These are phyloP conservation scores for Pangasius krempfi DNA, from an alignment of 2,797 vertebrate species.

Conservation along the genomic window DNA sequence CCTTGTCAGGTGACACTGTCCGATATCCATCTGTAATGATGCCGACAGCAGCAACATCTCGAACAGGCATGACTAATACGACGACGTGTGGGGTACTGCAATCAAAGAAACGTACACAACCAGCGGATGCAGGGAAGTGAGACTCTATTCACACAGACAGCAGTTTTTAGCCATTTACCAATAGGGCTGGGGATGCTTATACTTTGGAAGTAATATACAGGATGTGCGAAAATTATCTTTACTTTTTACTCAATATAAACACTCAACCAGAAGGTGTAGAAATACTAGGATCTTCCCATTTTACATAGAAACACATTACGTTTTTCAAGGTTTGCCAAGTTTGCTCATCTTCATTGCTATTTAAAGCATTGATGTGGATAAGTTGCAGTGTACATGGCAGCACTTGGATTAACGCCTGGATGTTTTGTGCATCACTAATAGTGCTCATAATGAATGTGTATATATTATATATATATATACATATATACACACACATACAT, in stretches of 20 bases:
- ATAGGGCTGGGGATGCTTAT: neutral
- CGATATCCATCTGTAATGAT: constrained; percentile 41
- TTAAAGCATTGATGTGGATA: neutral
- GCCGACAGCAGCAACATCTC: constrained; percentile 49
- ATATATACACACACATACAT: no score
- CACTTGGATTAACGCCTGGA: neutral
- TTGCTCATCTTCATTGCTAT: neutral
- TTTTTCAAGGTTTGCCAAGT: no score
- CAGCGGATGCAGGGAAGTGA: neutral
- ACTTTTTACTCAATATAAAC: neutral
- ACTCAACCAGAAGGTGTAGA: neutral
- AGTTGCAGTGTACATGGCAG: neutral
- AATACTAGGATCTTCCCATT: neutral
- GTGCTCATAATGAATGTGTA: neutral
- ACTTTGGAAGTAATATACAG: neutral
- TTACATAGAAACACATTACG: neutral
- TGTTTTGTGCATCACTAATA: neutral
- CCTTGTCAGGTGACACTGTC: constrained; percentile 42
- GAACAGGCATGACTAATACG: constrained; percentile 45
- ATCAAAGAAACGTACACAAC: constrained; percentile 44
- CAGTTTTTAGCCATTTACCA: neutral
- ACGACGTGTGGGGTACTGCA: constrained; percentile 61
- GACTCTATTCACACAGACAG: neutral
- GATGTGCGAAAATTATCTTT: neutral
- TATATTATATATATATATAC: no score